These are phyloP conservation scores for Physeter macrocephalus DNA, from an alignment of 2,113 vertebrate species.

Conservation along the genomic window DNA sequence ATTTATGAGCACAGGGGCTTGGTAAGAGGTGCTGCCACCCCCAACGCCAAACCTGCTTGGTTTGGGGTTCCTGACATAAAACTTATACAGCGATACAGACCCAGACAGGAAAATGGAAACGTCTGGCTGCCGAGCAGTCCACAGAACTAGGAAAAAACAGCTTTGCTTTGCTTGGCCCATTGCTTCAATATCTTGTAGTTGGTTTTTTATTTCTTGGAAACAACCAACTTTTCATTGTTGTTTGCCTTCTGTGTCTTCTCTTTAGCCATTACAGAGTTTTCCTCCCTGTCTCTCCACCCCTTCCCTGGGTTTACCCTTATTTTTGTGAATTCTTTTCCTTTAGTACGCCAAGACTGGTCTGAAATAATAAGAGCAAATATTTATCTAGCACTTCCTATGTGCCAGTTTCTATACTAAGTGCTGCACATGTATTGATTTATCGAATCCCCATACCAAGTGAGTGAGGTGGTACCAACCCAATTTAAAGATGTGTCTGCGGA, in stretches of 20 bases:
- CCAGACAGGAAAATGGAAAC: conserved; percentile 57
- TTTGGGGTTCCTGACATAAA: neutral
- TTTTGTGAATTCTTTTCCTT: neutral
- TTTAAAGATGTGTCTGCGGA: neutral
- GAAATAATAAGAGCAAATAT: neutral
- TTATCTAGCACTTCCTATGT: neutral
- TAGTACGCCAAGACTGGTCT: neutral
- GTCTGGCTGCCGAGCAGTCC: neutral
- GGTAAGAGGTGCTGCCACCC: neutral
- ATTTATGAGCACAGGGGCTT: neutral
- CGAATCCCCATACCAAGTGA: neutral
- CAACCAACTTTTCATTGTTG: conserved; percentile 27
- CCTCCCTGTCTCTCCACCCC: neutral
- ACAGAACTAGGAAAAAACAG: conserved; percentile 42
- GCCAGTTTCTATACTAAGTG: neutral
- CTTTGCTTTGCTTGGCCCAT: conserved; percentile 39
- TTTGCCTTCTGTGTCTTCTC: conserved; percentile 26
- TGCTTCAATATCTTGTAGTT: neutral
- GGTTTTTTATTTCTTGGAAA: conserved; percentile 59
- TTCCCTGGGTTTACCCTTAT: neutral
- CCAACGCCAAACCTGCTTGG: neutral
- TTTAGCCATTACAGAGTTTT: neutral
- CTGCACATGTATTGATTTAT: neutral
- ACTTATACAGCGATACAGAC: neutral
- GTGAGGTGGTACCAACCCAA: neutral